Percentiles rank a stretch among this genome's conserved stretches.
Conservation (phyloP, 2,797 vertebrate species). For the Pangasius mekongensis region DNA sequence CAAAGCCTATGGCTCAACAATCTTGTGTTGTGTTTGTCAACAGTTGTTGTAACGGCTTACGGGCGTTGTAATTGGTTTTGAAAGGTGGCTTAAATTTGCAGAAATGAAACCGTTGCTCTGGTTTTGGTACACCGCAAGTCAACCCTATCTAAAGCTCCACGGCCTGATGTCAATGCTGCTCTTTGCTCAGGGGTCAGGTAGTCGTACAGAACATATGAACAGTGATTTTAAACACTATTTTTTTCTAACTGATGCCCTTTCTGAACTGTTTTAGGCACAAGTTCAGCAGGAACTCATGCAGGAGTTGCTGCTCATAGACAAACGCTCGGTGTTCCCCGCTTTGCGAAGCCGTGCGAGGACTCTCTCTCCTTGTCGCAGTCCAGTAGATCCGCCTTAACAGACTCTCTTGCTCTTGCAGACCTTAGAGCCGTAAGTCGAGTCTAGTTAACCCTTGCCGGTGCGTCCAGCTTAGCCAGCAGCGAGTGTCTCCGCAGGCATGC, state of each 20-base stretch:
- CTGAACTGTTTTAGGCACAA: constrained; percentile 50
- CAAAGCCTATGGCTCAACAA: background rate
- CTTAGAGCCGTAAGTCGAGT: constrained; percentile 52
- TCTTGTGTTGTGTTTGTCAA: constrained; percentile 24
- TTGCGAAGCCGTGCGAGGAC: constrained; percentile 8
- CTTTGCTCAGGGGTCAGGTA: constrained; percentile 9
- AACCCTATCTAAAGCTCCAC: constrained; percentile 41
- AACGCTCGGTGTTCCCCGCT: background rate
- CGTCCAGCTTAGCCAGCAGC: background rate
- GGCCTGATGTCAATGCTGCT: background rate
- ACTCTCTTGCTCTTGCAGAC: constrained; percentile 33
- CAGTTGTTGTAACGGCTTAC: constrained; percentile 35
- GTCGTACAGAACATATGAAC: background rate
- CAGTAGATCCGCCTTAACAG: constrained; percentile 21
- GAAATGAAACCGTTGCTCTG: constrained; percentile 69
- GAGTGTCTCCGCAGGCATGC: constrained; percentile 10
- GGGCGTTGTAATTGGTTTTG: constrained; percentile 33
- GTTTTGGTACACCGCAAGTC: constrained; percentile 79
- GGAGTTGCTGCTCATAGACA: constrained; percentile 35
- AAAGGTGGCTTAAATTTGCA: constrained; percentile 46
- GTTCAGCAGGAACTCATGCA: constrained; percentile 16
- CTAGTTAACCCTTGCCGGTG: constrained; percentile 11
- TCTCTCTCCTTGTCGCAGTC: constrained; percentile 34
- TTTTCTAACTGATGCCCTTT: constrained; percentile 31
- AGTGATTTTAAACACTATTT: background rate